Conservation (phyloP, 2,113 vertebrate genomes). For the Pterocles orientalis region DNA sequence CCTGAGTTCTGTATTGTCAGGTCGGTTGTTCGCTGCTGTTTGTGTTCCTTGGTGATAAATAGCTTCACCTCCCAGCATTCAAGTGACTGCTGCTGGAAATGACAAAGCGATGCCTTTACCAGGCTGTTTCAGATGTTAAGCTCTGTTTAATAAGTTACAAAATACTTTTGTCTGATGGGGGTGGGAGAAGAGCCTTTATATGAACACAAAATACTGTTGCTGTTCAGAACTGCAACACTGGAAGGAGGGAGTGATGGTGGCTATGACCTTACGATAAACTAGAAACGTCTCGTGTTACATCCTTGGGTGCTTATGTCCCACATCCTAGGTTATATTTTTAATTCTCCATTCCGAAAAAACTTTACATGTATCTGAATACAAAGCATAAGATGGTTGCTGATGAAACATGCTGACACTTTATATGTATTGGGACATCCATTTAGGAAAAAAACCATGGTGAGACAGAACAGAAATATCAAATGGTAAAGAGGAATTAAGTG, state of each 20-base stretch:
- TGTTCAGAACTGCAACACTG: neutral
- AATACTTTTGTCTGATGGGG: neutral
- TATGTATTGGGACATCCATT: neutral
- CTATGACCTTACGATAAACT: neutral
- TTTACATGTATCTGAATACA: neutral
- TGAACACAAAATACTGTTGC: neutral
- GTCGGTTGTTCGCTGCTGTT: neutral
- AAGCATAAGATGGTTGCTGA: neutral
- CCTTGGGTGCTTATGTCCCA: neutral
- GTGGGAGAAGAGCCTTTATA: neutral
- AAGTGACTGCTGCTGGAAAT: neutral
- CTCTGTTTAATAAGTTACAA: neutral
- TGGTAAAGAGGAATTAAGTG: neutral
- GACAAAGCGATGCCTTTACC: neutral
- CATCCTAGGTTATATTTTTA: neutral
- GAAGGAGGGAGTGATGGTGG: neutral
- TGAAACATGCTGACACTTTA: rapidly evolving
- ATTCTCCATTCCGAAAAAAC: neutral
- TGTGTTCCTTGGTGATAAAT: neutral
- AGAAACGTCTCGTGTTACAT: neutral
- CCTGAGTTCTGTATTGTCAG: neutral
- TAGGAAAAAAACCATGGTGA: neutral
- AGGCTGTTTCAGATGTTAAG: neutral
- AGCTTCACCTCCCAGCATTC: neutral
- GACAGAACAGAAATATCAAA: neutral